Percentiles rank a stretch among this genome's conserved stretches.
These are phyloP conservation scores for Scelioninae gen. 1 DNA, from an alignment of 2,888 invertebrate species.

Conservation along the genomic window DNA sequence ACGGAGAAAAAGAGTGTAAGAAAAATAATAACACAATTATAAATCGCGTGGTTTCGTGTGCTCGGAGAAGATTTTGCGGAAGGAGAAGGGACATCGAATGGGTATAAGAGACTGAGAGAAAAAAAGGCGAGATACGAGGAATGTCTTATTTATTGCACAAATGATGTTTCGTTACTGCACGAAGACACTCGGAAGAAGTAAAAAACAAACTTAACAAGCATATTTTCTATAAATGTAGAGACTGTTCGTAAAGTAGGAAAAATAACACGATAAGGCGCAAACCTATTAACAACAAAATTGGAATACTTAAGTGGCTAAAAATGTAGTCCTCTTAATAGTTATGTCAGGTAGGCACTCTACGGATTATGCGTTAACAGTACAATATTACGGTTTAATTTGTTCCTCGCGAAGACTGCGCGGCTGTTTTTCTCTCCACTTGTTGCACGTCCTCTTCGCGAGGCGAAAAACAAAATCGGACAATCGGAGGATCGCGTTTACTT, in stretches of 20 bases:
- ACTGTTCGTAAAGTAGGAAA: slow-evolving; percentile 68
- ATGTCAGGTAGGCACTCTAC: slow-evolving; percentile 71
- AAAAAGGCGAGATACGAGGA: slow-evolving; percentile 58
- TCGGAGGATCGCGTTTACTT: slow-evolving; percentile 52
- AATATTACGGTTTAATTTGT: slow-evolving; percentile 70
- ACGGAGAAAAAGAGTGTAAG: background rate
- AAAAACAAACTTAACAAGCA: slow-evolving; percentile 73
- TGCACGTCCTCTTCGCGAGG: too few relatives aligned
- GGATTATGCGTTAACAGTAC: slow-evolving; percentile 71
- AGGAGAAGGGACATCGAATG: slow-evolving; percentile 11
- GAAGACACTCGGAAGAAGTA: slow-evolving; percentile 67
- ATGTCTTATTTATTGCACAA: slow-evolving; percentile 74
- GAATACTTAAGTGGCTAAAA: slow-evolving; percentile 70
- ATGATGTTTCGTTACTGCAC: slow-evolving; percentile 67
- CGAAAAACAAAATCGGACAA: slow-evolving; percentile 45
- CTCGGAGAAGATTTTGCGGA: background rate
- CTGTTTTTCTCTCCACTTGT: slow-evolving; percentile 43
- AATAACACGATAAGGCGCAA: slow-evolving; percentile 72
- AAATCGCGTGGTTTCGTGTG: slow-evolving; percentile 22
- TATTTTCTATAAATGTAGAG: slow-evolving; percentile 68
- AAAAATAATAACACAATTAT: slow-evolving; percentile 31
- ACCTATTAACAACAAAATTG: slow-evolving; percentile 74
- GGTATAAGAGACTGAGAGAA: slow-evolving; percentile 42
- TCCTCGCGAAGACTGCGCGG: slow-evolving; percentile 34
- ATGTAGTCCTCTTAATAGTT: slow-evolving; percentile 65